Conservation (phyloP, 2,888 invertebrate species). For the Agonopterix arenella region DNA sequence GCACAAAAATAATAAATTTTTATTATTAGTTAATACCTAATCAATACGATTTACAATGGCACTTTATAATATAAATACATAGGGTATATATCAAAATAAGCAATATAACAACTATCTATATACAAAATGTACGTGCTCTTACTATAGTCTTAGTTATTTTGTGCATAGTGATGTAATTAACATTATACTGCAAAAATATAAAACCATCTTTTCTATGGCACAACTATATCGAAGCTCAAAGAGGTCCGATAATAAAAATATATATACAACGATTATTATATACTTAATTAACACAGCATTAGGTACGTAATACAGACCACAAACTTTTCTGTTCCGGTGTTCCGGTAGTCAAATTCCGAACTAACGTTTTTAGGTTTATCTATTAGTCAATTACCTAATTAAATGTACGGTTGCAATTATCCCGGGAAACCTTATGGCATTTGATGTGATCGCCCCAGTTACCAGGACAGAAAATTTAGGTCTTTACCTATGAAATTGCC, state of each 20-base stretch:
- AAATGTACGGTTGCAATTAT: too few relatives aligned
- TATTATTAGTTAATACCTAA: conserved; percentile 8
- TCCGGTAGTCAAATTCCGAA: too few relatives aligned
- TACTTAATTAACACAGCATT: too few relatives aligned
- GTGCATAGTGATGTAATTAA: conserved; percentile 20
- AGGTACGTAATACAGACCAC: too few relatives aligned
- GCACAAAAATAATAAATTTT: conserved; percentile 38
- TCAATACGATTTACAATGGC: conserved; percentile 41
- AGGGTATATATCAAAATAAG: conserved; percentile 40
- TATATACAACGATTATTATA: conserved; percentile 46
- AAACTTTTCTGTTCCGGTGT: too few relatives aligned
- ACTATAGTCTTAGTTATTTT: background rate
- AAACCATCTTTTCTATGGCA: conserved; percentile 51
- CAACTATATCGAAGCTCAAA: conserved; percentile 50
- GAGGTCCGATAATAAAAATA: conserved; percentile 38
- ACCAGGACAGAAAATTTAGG: too few relatives aligned
- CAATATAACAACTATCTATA: conserved; percentile 22
- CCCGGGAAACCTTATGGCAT: too few relatives aligned
- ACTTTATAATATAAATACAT: conserved; percentile 62
- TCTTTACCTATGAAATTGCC: too few relatives aligned
- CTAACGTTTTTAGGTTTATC: too few relatives aligned
- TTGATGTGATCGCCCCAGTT: too few relatives aligned
- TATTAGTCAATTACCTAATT: too few relatives aligned
- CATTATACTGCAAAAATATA: conserved; percentile 28
- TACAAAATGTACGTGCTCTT: conserved; percentile 22